Percentiles rank a stretch among this genome's conserved stretches.
Evolutionary conservation across 2,797 vertebrate genomes (phyloP).

Genomic region (Danio kyathit): DNA sequence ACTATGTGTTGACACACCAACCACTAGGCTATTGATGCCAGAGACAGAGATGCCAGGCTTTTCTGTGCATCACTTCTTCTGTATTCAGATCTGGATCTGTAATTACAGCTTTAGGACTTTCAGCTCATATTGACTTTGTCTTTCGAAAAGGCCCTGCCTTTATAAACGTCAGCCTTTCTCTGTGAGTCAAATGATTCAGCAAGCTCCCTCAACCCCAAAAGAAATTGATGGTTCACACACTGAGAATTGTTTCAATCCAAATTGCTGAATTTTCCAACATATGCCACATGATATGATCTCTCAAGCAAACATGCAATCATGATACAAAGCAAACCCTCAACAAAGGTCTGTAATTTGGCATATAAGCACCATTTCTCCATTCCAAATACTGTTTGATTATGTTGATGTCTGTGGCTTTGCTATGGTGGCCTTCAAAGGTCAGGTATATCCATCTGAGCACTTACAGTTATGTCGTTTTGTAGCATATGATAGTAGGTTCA

Average conservation of each 20-base stretch:
- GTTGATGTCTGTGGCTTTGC: conserved; percentile 61
- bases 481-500: conserved; percentile 20
- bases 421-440: conserved; percentile 58
- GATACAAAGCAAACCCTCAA: conserved; percentile 42
- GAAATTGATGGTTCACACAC: not conserved
- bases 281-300: conserved; percentile 40
- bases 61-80: not conserved
- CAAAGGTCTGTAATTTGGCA: conserved; percentile 58
- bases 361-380: conserved; percentile 26
- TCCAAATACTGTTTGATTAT: conserved; percentile 48
- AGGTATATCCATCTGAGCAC: conserved; percentile 33
- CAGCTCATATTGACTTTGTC: not conserved
- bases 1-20: too few species aligned
- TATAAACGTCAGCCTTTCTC: conserved; percentile 2
- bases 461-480: conserved; percentile 23
- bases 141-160: not conserved
- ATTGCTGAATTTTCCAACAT: conserved; percentile 4
- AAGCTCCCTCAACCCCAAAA: not conserved
- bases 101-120: not conserved
- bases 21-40: too few species aligned
- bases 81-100: not conserved
- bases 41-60: not conserved
- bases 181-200: not conserved
- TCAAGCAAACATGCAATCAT: conserved; percentile 45
- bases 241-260: conserved; percentile 30